These are phyloP conservation scores for Metridium senile DNA, from an alignment of 92 coral and sea anemone species.

Conservation along the genomic window DNA sequence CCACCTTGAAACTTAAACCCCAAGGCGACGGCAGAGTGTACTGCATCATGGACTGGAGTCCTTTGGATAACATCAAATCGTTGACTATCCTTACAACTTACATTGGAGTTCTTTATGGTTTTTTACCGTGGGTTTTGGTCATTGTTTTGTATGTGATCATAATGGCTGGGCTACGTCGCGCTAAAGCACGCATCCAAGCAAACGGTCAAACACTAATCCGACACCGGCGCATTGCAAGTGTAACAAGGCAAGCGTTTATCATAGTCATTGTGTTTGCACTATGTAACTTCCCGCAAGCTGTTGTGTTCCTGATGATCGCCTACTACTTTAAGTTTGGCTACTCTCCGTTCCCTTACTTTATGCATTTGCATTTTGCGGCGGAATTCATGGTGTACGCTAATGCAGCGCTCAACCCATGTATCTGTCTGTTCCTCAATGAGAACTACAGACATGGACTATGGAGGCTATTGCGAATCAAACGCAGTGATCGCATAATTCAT, in stretches of 20 bases:
- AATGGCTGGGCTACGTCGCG: slow-evolving; percentile 20
- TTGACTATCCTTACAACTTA: slow-evolving; percentile 5
- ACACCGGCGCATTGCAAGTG: slow-evolving; percentile 27
- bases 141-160: slow-evolving; percentile 19
- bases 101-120: slow-evolving; percentile 16
- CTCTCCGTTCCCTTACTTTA: slow-evolving; percentile 34
- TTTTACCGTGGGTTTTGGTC: slow-evolving; percentile 34
- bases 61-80: slow-evolving; percentile 24
- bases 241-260: slow-evolving; percentile 37
- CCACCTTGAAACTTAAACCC: slow-evolving; percentile 2
- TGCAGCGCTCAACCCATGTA: slow-evolving; percentile 33
- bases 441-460: slow-evolving; percentile 41
- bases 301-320: slow-evolving; percentile 21
- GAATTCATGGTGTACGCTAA: slow-evolving; percentile 24
- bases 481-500: slow-evolving; percentile 13
- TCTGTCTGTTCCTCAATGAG: slow-evolving; percentile 38
- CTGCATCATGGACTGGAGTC: slow-evolving; percentile 23
- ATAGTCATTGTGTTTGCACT: slow-evolving; percentile 21
- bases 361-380: slow-evolving; percentile 24
- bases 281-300: slow-evolving; percentile 24
- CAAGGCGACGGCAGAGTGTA: background rate
- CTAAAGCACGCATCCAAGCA: slow-evolving; percentile 21
- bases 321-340: slow-evolving; percentile 18
- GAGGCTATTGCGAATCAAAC: slow-evolving; percentile 11
- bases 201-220: slow-evolving; percentile 9